Evolutionary conservation across 2,888 invertebrate species (phyloP), one percentile per base, ranked within the genome.

Genomic region (Odontothrips loti): DNA sequence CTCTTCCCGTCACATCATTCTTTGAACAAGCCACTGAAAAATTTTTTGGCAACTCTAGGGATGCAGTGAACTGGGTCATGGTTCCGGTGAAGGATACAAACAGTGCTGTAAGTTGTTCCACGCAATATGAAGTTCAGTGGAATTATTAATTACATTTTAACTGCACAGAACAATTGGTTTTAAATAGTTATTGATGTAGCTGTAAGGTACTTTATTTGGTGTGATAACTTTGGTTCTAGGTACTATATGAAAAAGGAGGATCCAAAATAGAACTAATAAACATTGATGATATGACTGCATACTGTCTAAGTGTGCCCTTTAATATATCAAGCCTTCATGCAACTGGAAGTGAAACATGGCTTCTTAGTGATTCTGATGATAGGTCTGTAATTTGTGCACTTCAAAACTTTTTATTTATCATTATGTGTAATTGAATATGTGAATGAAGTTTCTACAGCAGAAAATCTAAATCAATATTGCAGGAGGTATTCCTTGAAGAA

Each of bases 221-320:
- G 0, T 15, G 6, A 15, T 15, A 11, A 58, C 58, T 15, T 58
- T 58, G 11, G 6, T 27, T 23, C 27, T 27, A 75, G 68, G 23
- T 84, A 47, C 82, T 85, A 6, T 85, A 84, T 84, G 84, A 85
- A 82, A 81, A 82, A 68, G 84, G 85, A 79, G 85, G 85, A 47
- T 84, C 85, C 43, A 86, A 84, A 81, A 84, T 88, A 51, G 87
- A 88, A 83, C 83, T 87, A n/a, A 80, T 88, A 20, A 85, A 88
- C 83, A 82, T 88, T 48, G 83, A 85, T 58, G 84, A 83, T 2
- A 84, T 86, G 85, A 84, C 78, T 48, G 85, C 85, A 3, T 86
- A 85, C 81, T 85, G 86, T 27, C 84, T 88, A 82, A 84, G 82
- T n/a, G 79, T 88, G 34, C 88, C 88, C 12, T 86, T 86, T 80